Evolutionary conservation across 2,888 invertebrate species (phyloP).

Genomic region (Folsomia manolachei): DNA sequence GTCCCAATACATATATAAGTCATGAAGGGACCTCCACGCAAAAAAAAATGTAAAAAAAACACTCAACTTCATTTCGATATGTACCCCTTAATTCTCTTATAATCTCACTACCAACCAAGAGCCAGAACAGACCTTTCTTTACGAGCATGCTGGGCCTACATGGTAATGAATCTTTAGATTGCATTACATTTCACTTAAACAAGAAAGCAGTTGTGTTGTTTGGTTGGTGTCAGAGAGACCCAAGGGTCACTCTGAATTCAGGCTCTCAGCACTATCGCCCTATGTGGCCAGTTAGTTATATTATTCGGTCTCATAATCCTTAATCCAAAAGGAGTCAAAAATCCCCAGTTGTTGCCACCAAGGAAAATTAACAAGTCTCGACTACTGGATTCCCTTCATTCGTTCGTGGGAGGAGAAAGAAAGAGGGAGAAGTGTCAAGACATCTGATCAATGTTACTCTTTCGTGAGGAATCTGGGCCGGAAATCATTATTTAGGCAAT

Average conservation of each 20-base stretch:
- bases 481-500: constrained; percentile 52
- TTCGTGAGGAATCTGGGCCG: constrained; percentile 48
- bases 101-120: no score
- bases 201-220: background rate
- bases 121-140: constrained; percentile 2
- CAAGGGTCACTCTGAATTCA: constrained; percentile 48
- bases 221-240: constrained; percentile 36
- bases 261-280: constrained; percentile 39
- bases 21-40: constrained; percentile 46
- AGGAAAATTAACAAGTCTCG: constrained; percentile 10
- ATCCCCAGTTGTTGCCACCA: constrained; percentile 46
- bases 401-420: background rate
- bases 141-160: constrained; percentile 10
- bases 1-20: no score
- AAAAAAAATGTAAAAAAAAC: constrained; percentile 33
- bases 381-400: background rate
- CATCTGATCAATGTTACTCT: constrained; percentile 50
- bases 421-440: constrained; percentile 46
- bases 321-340: constrained; percentile 44
- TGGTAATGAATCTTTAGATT: constrained; percentile 43
- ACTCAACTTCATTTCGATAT: constrained; percentile 17
- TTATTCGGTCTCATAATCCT: constrained; percentile 44
- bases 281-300: constrained; percentile 50
- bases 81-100: constrained; percentile 15
- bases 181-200: constrained; percentile 48